Conservation (phyloP, 2,888 invertebrate species). For the Autographa pulchrina region DNA sequence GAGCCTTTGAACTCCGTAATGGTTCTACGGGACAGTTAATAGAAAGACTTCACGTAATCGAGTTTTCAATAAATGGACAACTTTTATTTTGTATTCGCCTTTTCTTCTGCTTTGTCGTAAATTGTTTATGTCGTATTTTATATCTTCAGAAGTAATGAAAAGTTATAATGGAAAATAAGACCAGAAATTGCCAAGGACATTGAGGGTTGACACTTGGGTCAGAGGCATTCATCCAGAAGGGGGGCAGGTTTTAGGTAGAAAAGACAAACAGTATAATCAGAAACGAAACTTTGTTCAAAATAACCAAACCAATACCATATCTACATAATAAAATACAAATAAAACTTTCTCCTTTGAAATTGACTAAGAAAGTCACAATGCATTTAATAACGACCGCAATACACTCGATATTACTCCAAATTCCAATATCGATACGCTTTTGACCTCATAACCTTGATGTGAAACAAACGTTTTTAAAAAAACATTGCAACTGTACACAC, state of each 20-base stretch:
- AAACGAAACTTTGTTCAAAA: neutral
- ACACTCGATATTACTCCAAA: constrained; percentile 15
- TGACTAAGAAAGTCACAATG: constrained; percentile 24
- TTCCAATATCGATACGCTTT: constrained; percentile 5
- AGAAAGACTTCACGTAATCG: constrained; percentile 33
- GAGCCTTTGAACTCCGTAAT: constrained; percentile 25
- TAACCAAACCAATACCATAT: neutral
- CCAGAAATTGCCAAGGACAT: neutral
- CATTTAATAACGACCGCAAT: constrained; percentile 34
- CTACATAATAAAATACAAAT: neutral
- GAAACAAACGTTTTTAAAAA: constrained; percentile 30
- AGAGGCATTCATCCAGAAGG: no score
- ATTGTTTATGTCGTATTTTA: neutral
- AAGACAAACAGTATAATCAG: no score
- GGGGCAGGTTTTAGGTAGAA: no score
- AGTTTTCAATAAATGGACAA: constrained; percentile 24
- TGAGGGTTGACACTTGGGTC: no score
- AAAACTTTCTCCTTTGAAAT: constrained; percentile 39
- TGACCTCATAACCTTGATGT: constrained; percentile 40
- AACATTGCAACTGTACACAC: constrained; percentile 21
- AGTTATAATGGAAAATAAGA: neutral
- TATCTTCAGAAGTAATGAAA: neutral
- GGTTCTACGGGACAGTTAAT: constrained; percentile 28
- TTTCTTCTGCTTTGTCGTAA: neutral
- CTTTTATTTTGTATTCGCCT: constrained; percentile 7